These are phyloP conservation scores for Panurus biarmicus DNA, from an alignment of 2,113 vertebrate species.

Conservation along the genomic window DNA sequence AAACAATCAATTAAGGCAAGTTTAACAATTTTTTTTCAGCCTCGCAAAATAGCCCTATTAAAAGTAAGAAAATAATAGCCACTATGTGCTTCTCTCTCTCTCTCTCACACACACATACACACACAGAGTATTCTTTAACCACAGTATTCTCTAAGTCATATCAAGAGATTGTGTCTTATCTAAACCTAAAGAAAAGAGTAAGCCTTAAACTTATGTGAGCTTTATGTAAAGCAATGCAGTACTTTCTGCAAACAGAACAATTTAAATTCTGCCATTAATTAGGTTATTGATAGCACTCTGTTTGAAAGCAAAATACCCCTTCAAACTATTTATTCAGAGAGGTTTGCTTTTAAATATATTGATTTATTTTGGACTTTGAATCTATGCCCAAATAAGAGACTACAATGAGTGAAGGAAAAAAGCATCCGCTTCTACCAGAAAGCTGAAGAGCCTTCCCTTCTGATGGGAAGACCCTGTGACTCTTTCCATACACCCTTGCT, in stretches of 20 bases:
- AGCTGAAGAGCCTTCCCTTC: neutral
- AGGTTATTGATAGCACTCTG: neutral
- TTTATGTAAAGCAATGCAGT: neutral
- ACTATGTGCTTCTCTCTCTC: conserved; percentile 11
- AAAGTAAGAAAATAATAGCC: conserved; percentile 65
- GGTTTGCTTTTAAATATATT: neutral
- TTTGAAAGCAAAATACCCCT: neutral
- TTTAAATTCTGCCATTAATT: neutral
- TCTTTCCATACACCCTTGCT: neutral
- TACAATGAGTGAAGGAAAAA: neutral
- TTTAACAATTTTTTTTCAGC: conserved; percentile 63
- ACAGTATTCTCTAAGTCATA: neutral
- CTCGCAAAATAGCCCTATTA: conserved; percentile 60
- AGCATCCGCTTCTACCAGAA: neutral
- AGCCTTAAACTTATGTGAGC: neutral
- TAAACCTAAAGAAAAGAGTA: conserved; percentile 38
- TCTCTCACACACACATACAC: neutral
- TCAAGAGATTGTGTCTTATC: neutral
- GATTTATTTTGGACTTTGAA: neutral
- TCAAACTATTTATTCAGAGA: neutral
- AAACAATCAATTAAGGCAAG: conserved; percentile 66
- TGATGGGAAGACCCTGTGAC: neutral
- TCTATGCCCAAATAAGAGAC: neutral
- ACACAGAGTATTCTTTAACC: neutral
- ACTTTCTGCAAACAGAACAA: neutral